phyloP scores from a whole-genome alignment of 2,113 vertebrate genomes.

The Heliornis fulica region DNA sequence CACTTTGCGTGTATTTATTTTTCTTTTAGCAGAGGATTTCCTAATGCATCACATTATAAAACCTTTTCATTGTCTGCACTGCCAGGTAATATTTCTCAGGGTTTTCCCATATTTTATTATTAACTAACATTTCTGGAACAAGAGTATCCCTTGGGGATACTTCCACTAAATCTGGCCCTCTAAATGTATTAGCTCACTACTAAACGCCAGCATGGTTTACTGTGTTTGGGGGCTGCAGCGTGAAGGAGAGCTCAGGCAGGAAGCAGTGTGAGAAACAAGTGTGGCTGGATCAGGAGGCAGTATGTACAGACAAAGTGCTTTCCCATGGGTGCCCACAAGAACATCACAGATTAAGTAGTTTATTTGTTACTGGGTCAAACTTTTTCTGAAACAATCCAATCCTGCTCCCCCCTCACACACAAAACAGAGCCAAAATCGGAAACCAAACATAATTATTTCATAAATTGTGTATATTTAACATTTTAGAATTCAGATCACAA shows the following conservation, averaged over 20 bases:
- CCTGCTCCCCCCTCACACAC: background rate
- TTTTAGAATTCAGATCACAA: background rate
- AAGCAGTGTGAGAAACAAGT: background rate
- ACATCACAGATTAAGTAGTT: background rate
- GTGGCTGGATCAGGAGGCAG: background rate
- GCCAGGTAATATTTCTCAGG: background rate
- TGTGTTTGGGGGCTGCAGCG: background rate
- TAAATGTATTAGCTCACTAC: no score
- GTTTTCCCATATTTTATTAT: background rate
- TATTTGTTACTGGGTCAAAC: background rate
- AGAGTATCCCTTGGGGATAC: background rate
- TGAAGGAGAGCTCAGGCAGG: background rate
- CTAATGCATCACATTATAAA: background rate
- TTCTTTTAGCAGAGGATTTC: background rate
- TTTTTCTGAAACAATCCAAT: background rate
- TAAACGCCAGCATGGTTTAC: background rate
- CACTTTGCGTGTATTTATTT: background rate
- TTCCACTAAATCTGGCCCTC: background rate
- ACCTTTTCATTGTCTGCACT: background rate
- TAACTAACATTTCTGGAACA: background rate
- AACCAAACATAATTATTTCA: background rate
- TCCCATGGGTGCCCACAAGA: background rate
- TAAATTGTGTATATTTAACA: background rate
- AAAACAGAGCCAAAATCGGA: background rate
- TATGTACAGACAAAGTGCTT: background rate